These are phyloP conservation scores for Eulimnadia texana DNA, from an alignment of 1,140 invertebrate genomes.

Conservation along the genomic window DNA sequence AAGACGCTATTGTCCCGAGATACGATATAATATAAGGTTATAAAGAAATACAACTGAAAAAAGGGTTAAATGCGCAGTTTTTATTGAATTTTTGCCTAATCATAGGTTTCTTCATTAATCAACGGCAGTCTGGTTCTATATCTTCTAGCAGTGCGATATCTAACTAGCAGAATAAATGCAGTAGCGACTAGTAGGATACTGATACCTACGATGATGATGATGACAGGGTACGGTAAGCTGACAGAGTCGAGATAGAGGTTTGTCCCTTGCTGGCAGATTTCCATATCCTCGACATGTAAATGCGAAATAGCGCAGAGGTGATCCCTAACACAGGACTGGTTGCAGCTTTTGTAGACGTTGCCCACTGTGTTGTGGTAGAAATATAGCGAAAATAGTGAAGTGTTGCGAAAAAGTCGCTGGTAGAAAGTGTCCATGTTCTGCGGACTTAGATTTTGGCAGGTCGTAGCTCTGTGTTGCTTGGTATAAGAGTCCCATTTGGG, in stretches of 20 bases:
- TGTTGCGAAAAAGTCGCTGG: neutral
- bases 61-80: neutral
- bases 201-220: neutral
- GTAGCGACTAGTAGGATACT: neutral
- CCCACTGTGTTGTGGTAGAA: constrained; percentile 15
- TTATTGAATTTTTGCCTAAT: neutral
- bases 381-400: neutral
- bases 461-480: constrained; percentile 8
- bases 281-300: constrained; percentile 7
- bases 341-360: constrained; percentile 11
- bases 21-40: no score
- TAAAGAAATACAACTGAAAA: no score
- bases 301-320: constrained; percentile 16
- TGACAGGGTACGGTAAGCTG: no score
- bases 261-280: constrained; percentile 4
- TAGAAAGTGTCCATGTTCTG: constrained; percentile 2
- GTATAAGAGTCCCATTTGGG: constrained; percentile 10
- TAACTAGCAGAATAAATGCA: no score
- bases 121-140: no score
- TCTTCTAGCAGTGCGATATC: no score
- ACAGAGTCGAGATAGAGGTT: neutral
- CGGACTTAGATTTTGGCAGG: neutral
- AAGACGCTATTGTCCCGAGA: no score
- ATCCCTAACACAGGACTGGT: constrained; percentile 6
- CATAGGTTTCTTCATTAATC: no score